phyloP scores from a whole-genome alignment of 2,888 invertebrate species.

The Atethmia centrago region DNA sequence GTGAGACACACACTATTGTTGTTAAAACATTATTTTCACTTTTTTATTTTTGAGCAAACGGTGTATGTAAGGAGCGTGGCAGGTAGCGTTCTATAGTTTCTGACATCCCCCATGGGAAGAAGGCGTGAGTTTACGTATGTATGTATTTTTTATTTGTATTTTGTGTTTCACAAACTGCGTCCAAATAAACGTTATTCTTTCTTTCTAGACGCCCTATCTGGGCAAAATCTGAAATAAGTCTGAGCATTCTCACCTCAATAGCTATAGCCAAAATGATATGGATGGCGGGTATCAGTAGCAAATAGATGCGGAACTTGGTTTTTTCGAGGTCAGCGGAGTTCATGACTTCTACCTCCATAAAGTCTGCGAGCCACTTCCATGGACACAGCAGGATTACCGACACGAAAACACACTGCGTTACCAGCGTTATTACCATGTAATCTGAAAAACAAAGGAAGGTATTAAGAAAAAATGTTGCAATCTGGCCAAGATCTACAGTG shows the following conservation, averaged over 20 bases:
- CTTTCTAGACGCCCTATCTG: neutral
- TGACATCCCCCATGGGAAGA: too few species aligned
- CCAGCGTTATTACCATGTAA: slow-evolving; percentile 90
- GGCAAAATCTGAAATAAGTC: neutral
- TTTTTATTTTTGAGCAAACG: too few species aligned
- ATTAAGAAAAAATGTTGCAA: neutral
- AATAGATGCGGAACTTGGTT: slow-evolving; percentile 89
- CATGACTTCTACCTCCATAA: slow-evolving; percentile 90
- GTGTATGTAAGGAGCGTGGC: too few species aligned
- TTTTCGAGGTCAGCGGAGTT: slow-evolving; percentile 73
- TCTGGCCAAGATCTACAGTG: neutral
- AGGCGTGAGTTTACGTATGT: too few species aligned
- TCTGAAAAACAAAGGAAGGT: slow-evolving; percentile 80
- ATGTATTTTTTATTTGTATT: too few species aligned
- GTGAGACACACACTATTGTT: too few species aligned
- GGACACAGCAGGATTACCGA: slow-evolving; percentile 91
- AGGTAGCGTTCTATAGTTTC: too few species aligned
- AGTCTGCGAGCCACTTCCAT: slow-evolving; percentile 85
- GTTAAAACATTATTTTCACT: too few species aligned
- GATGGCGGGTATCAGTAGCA: slow-evolving; percentile 90
- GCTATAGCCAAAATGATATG: slow-evolving; percentile 91
- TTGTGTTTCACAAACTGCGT: too few species aligned
- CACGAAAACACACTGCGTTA: slow-evolving; percentile 90
- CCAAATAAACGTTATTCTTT: too few species aligned
- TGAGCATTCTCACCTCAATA: slow-evolving; percentile 90